Percentiles rank a stretch among this genome's conserved stretches.
These are phyloP conservation scores for Phenganax marumi DNA, from an alignment of 92 coral and sea anemone genomes.

Conservation along the genomic window DNA sequence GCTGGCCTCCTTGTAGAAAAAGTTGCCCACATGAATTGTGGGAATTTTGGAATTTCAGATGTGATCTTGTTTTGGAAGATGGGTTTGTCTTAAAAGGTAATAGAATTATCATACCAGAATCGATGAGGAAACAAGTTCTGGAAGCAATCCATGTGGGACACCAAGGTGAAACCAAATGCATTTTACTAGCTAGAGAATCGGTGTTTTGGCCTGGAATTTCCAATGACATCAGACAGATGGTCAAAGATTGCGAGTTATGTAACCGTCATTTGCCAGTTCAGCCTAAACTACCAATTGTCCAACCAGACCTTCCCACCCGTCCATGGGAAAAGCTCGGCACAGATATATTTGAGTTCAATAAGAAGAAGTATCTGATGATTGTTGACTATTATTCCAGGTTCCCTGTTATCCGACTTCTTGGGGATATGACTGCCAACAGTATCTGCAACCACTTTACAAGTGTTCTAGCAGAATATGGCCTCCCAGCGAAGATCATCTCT, in stretches of 20 bases:
- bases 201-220: constrained; percentile 17
- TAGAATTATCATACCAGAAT: not conserved
- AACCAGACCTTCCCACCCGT: constrained; percentile 56
- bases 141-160: not conserved
- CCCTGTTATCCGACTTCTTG: constrained; percentile 49
- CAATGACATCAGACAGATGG: constrained; percentile 20
- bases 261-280: constrained; percentile 8
- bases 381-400: constrained; percentile 63
- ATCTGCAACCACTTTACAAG: constrained; percentile 52
- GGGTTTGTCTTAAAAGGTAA: constrained; percentile 25
- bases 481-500: not conserved
- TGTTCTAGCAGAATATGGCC: constrained; percentile 29
- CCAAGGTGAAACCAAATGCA: constrained; percentile 9
- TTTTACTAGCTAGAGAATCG: not conserved
- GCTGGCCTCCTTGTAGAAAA: not conserved
- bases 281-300: constrained; percentile 21
- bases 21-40: not conserved
- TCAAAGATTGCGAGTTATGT: not conserved
- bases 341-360: not conserved
- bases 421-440: constrained; percentile 54
- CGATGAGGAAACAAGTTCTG: not conserved
- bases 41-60: constrained; percentile 37
- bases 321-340: constrained; percentile 47
- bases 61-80: constrained; percentile 58
- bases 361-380: constrained; percentile 9